Evolutionary conservation across 2,797 vertebrate species (phyloP).

Genomic region (Manis pentadactyla): DNA sequence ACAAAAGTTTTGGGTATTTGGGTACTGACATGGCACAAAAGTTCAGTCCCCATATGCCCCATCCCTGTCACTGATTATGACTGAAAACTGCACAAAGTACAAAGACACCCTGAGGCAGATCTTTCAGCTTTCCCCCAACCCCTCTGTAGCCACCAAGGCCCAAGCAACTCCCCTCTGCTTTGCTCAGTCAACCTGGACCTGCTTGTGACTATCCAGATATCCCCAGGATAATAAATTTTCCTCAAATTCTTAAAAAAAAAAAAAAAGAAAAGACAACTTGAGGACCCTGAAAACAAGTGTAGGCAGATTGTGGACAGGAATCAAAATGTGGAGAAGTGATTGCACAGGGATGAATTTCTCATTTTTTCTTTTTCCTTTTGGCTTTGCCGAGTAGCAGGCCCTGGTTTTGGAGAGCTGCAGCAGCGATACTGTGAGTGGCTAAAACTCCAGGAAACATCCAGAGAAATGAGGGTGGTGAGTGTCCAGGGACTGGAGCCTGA

Average conservation of each 20-base stretch:
- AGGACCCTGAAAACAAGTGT: neutral
- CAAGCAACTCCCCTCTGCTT: too few relatives aligned
- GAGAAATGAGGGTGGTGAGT: neutral
- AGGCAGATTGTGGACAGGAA: neutral
- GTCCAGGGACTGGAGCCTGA: neutral
- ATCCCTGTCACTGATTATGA: neutral
- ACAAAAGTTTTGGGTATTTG: neutral
- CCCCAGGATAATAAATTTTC: too few relatives aligned
- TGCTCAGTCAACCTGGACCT: too few relatives aligned
- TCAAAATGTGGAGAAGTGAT: neutral
- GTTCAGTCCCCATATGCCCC: neutral
- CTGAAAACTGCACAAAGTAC: neutral
- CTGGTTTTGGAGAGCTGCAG: neutral
- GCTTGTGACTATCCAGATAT: too few relatives aligned
- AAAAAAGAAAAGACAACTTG: neutral
- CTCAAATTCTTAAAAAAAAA: neutral
- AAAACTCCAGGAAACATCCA: neutral
- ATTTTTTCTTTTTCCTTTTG: neutral
- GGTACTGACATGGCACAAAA: neutral
- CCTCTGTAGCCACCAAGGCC: too few relatives aligned
- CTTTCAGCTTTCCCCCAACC: too few relatives aligned
- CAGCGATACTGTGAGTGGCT: neutral
- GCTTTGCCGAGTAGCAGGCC: neutral
- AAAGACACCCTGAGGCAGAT: neutral
- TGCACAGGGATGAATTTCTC: neutral